phyloP scores from a whole-genome alignment of 2,888 invertebrate genomes.

The Noctua fimbriata region DNA sequence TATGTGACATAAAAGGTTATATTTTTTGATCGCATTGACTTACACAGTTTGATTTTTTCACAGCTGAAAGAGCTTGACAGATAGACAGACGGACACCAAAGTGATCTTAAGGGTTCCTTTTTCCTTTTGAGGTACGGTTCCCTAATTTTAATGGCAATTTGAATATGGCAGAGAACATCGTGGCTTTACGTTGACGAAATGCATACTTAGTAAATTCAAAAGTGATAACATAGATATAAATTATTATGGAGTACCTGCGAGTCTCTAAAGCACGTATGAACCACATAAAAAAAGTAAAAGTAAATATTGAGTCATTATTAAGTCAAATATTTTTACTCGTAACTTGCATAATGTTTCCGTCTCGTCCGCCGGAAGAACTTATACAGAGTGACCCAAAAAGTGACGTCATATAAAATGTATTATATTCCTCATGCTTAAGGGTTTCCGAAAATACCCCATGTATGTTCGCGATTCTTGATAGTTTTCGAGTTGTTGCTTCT shows the following conservation, averaged over 20 bases:
- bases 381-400: too few species aligned
- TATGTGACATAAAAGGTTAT: too few species aligned
- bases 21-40: too few species aligned
- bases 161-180: not conserved
- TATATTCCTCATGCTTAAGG: too few species aligned
- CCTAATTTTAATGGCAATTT: not conserved
- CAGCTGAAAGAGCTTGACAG: too few species aligned
- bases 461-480: too few species aligned
- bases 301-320: not conserved
- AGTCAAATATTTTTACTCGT: not conserved
- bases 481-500: too few species aligned
- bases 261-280: not conserved
- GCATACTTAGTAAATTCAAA: not conserved
- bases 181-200: not conserved
- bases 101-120: not conserved
- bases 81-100: not conserved
- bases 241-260: not conserved
- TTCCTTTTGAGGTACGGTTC: not conserved
- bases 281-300: not conserved
- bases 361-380: slow-evolving; percentile 40
- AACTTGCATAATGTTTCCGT: slow-evolving; percentile 39
- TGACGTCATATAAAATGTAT: too few species aligned
- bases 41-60: too few species aligned
- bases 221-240: not conserved
- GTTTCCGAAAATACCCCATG: too few species aligned